Evolutionary conservation across 2,113 vertebrate genomes (phyloP).

Genomic region (Pithys albifrons): DNA sequence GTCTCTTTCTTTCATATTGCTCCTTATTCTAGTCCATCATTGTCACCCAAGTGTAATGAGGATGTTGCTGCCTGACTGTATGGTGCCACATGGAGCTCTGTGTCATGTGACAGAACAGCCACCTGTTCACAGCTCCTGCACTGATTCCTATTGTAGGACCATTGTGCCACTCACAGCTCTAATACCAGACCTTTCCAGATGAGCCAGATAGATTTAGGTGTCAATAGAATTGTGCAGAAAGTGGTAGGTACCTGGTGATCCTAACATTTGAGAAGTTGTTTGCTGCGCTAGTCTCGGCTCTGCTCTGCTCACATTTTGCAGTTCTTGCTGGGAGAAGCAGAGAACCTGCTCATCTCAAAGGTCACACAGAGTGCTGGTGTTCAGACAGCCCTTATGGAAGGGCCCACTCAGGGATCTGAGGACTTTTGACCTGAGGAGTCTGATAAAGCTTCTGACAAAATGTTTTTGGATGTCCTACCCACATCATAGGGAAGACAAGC

Average conservation of each 20-base stretch:
- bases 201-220: neutral
- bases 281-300: rapidly evolving
- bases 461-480: neutral
- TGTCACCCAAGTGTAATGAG: neutral
- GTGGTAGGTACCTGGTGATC: neutral
- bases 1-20: neutral
- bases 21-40: neutral
- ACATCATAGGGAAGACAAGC: neutral
- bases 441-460: neutral
- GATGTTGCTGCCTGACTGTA: rapidly evolving
- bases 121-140: neutral
- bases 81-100: neutral
- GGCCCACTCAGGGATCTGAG: neutral
- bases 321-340: neutral
- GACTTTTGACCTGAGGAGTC: neutral
- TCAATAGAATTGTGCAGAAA: neutral
- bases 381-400: neutral
- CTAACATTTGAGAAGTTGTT: neutral
- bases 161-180: neutral
- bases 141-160: neutral
- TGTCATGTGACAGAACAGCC: neutral
- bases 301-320: neutral
- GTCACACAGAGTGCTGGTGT: neutral
- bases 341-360: neutral
- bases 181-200: neutral